Evolutionary conservation across 2,113 vertebrate genomes (phyloP).

Genomic region (Colistium nudipinnis): DNA sequence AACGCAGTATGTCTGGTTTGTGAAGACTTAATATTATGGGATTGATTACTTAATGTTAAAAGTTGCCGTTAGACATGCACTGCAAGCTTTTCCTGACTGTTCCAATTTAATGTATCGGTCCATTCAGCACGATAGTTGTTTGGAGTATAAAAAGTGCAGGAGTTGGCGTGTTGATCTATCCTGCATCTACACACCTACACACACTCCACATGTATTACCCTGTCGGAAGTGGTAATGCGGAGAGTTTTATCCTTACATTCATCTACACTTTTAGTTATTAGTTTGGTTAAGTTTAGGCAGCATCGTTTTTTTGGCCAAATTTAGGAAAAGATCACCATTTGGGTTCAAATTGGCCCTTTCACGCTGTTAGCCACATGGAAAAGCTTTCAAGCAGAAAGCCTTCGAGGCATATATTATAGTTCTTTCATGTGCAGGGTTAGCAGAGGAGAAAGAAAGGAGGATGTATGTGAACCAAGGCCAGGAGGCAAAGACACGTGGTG

Average conservation of each 20-base stretch:
- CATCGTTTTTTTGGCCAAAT: not conserved
- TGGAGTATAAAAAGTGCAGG: too few species aligned
- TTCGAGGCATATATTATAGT: not conserved
- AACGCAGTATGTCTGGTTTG: slow-evolving; percentile 7
- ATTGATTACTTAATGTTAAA: not conserved
- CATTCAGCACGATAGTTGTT: too few species aligned
- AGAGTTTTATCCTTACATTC: too few species aligned
- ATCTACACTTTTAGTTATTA: not conserved
- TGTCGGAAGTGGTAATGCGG: too few species aligned
- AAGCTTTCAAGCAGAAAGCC: not conserved
- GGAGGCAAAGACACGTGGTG: not conserved
- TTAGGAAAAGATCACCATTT: not conserved
- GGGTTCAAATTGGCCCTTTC: not conserved
- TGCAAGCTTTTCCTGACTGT: not conserved
- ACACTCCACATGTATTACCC: too few species aligned
- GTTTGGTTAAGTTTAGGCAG: not conserved
- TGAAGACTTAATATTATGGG: not conserved
- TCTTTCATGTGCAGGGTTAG: not conserved
- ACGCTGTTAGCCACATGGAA: not conserved
- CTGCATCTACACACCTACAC: too few species aligned
- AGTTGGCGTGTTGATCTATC: too few species aligned
- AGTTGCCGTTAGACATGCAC: not conserved
- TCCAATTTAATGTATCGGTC: too few species aligned
- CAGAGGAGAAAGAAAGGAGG: not conserved
- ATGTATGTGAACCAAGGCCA: not conserved